Conservation (phyloP, 2,888 invertebrate species). For the Ischnus inquisitorius region DNA sequence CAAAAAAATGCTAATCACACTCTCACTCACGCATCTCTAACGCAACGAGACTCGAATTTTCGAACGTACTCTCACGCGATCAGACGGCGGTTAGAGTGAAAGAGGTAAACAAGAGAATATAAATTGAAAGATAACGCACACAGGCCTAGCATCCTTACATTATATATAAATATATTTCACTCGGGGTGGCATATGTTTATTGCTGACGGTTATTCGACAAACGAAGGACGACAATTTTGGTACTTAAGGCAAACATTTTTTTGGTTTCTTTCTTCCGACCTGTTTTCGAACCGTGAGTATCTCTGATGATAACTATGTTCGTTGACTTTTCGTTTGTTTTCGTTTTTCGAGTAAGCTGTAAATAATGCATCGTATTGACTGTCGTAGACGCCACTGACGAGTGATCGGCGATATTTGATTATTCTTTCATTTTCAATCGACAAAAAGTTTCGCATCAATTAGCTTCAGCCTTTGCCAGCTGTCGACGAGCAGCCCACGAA, state of each 20-base stretch:
- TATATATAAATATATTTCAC: conserved; percentile 5
- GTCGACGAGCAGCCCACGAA: conserved; percentile 9
- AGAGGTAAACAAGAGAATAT: background rate
- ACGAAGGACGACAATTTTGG: background rate
- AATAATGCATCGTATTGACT: conserved; percentile 31
- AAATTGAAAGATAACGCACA: conserved; percentile 22
- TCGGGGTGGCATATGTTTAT: conserved; percentile 3
- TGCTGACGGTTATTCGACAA: background rate
- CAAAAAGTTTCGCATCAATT: conserved; percentile 9
- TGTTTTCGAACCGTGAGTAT: background rate
- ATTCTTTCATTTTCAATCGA: background rate
- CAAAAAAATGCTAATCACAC: background rate
- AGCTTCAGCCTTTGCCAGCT: conserved; percentile 3
- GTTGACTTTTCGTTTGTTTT: background rate
- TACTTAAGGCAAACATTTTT: conserved; percentile 40
- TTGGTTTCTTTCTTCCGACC: conserved; percentile 4
- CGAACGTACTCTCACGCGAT: background rate
- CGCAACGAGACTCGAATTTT: background rate
- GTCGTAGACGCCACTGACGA: conserved; percentile 17
- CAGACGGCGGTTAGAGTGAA: conserved; percentile 13
- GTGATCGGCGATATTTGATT: background rate
- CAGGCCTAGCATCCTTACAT: conserved; percentile 31
- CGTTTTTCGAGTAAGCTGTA: conserved; percentile 19
- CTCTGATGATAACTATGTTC: background rate
- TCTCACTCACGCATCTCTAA: background rate